phyloP scores from a whole-genome alignment of 2,113 vertebrate genomes.

The Balaenoptera acutorostrata region DNA sequence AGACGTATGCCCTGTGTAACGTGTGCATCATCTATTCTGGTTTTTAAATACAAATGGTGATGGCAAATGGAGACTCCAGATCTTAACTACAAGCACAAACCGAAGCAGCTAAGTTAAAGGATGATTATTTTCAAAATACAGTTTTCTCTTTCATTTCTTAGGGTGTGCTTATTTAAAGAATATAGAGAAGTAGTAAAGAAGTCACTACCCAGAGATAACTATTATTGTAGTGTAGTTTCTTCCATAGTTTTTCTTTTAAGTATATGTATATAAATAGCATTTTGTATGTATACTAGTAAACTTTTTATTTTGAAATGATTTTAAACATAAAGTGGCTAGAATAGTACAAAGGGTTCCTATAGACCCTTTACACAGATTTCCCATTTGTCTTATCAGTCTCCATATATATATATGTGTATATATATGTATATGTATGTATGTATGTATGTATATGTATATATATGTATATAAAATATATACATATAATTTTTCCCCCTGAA shows the following conservation, averaged over 20 bases:
- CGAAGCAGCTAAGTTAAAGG: background rate
- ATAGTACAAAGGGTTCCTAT: background rate
- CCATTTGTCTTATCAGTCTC: background rate
- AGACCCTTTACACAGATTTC: background rate
- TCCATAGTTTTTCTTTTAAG: background rate
- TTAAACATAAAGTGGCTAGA: background rate
- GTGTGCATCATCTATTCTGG: background rate
- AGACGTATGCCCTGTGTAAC: background rate
- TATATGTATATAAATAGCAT: background rate
- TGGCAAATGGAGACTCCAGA: background rate
- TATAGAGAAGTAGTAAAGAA: background rate
- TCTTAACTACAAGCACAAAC: background rate
- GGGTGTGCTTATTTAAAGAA: background rate
- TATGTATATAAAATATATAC: background rate
- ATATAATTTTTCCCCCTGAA: background rate
- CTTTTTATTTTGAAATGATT: constrained; percentile 14
- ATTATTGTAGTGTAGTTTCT: background rate
- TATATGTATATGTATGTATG: background rate
- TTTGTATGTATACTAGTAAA: background rate
- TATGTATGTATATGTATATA: too few species aligned
- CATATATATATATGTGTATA: background rate
- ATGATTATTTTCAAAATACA: background rate
- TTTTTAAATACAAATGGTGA: background rate
- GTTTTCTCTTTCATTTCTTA: background rate
- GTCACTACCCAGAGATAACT: background rate